A percentile compares a stretch with the other conserved stretches of the same genome.
These are phyloP conservation scores for Xestoiulus laeticollis DNA, from an alignment of 2,888 invertebrate genomes.

Conservation along the genomic window DNA sequence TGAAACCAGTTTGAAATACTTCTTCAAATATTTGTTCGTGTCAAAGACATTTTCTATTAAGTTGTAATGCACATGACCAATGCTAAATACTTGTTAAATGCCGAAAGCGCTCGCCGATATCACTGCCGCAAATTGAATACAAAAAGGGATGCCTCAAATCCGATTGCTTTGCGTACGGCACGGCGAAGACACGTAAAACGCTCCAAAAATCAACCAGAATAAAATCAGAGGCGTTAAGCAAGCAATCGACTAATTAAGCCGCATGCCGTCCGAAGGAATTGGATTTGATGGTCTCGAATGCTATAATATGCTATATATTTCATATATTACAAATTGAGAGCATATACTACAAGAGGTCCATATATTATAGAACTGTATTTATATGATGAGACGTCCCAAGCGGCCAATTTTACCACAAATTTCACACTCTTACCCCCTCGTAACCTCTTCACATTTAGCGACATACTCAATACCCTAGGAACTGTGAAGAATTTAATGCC, in stretches of 20 bases:
- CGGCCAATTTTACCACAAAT: not conserved
- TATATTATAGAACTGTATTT: conserved; percentile 12
- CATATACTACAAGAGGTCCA: conserved; percentile 4
- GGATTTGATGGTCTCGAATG: not conserved
- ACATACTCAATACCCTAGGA: not conserved
- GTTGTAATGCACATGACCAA: not conserved
- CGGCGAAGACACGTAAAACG: not conserved
- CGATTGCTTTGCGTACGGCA: not conserved
- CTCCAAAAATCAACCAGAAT: not conserved
- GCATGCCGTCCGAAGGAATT: not conserved
- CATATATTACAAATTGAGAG: conserved; percentile 12
- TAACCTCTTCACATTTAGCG: not conserved
- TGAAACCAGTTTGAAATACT: no score
- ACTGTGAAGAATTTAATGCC: not conserved
- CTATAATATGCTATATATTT: conserved; percentile 20
- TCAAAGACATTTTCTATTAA: not conserved
- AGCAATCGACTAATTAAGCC: not conserved
- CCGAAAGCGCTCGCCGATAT: not conserved
- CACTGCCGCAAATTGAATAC: not conserved
- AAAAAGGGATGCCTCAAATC: not conserved
- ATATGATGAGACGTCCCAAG: not conserved
- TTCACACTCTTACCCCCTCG: not conserved
- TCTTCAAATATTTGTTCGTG: no score
- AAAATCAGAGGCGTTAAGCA: not conserved
- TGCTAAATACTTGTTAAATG: not conserved